Evolutionary conservation across 23 tunicate species (phyloP), one percentile per base, ranked within the genome.

Genomic region (Diplosoma virens): DNA sequence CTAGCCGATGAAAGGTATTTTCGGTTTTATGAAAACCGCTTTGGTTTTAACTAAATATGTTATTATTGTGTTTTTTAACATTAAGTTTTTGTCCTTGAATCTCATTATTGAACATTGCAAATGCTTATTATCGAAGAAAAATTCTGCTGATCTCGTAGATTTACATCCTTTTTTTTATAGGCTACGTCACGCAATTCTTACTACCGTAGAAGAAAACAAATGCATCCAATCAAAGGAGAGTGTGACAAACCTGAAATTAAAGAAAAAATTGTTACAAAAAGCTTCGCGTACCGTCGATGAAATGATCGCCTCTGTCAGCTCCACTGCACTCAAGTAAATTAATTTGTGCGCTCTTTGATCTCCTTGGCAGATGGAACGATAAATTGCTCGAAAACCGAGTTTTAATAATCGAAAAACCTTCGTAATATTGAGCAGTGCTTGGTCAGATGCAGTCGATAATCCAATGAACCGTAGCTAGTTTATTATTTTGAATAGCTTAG

Each of bases 221-320:
- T 25, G 22, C 1, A 1, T 17, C 0, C 67, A 30, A 11, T 22
- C 18, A 18, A 30, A 16, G 14, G 31, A 69, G 68, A 73, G 70
- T 25, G 45, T 46, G 0, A 21, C 23, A 17, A 63, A 53, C 3
- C 34, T 24, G 28, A 23, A 58, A 5, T 17, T 71, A 26, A 68
- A 79, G 47, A 60, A 63, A 36, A 54, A 72, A 23, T 33, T 86
- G 50, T 45, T 1, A 34, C 34, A 29, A 0, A 84, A 75, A 79
- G 97, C 85, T 7, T 28, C 37, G 5, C n/a, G 20, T 1, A 48
- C 63, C 22, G 50, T 79, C 21, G 73, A 83, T 22, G 82, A 90
- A 60, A 92, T 92, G 97, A 36, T 81, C 25, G 97, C 93, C 29
- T 85, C 97, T 25, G 87, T 92, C 2, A 80, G 92, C 16, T 73